These are phyloP conservation scores for Columba livia DNA, from an alignment of 2,113 vertebrate species.

Conservation along the genomic window DNA sequence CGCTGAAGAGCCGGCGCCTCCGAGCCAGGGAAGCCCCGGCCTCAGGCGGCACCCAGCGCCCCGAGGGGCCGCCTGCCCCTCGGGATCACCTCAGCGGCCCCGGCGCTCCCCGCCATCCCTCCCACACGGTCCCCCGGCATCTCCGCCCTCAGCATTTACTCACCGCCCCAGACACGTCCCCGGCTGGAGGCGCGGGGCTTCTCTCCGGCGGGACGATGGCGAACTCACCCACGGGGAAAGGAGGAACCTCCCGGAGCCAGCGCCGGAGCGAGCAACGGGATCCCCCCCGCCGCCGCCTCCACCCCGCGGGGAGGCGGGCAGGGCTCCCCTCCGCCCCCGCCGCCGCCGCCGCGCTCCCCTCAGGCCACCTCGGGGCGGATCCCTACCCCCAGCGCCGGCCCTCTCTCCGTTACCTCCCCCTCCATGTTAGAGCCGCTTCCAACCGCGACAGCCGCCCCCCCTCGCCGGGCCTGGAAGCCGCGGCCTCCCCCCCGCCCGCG, in stretches of 20 bases:
- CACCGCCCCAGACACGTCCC: background rate
- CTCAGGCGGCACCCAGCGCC: background rate
- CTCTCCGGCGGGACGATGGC: background rate
- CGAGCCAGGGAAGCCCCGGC: background rate
- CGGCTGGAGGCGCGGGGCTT: background rate
- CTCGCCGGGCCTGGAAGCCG: background rate
- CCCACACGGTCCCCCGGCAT: background rate
- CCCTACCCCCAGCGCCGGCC: background rate
- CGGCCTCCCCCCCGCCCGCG: background rate
- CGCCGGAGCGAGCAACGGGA: background rate
- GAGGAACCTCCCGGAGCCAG: background rate
- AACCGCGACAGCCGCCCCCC: background rate
- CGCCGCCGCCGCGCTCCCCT: background rate
- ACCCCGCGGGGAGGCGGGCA: background rate
- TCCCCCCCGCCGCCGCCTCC: background rate
- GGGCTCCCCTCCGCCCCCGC: background rate
- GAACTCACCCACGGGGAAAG: background rate
- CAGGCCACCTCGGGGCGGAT: conserved; percentile 9
- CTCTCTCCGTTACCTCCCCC: background rate
- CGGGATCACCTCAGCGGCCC: background rate
- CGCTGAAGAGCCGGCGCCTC: background rate
- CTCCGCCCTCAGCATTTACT: background rate
- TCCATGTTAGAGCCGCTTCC: background rate
- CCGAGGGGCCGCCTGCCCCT: background rate
- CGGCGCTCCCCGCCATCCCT: background rate